These are phyloP conservation scores for Agelastica alni DNA, from an alignment of 2,888 invertebrate genomes.

Conservation along the genomic window DNA sequence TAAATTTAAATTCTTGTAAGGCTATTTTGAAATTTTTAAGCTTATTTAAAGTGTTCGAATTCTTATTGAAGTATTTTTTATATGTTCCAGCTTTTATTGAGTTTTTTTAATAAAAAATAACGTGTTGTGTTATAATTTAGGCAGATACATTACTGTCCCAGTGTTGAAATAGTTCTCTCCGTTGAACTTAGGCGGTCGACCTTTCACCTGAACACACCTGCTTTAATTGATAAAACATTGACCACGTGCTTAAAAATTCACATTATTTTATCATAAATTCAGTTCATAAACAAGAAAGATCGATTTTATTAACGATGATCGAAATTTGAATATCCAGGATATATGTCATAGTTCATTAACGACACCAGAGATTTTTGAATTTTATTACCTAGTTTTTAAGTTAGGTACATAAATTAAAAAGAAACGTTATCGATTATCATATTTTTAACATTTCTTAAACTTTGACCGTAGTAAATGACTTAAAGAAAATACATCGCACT, in stretches of 20 bases:
- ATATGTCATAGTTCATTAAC: constrained; percentile 16
- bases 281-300: constrained; percentile 29
- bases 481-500: no score
- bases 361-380: constrained; percentile 1
- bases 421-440: no score
- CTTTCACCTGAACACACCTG: constrained; percentile 48
- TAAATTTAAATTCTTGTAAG: no score
- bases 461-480: no score
- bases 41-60: no score
- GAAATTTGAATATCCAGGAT: constrained; percentile 16
- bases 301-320: constrained; percentile 34
- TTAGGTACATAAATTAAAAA: no score
- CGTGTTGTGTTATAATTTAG: no score
- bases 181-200: constrained; percentile 39
- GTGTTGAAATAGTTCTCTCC: constrained; percentile 35
- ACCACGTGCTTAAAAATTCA: constrained; percentile 46
- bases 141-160: constrained; percentile 10
- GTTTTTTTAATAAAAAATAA: no score
- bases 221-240: constrained; percentile 51
- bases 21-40: neutral
- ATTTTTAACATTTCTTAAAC: no score
- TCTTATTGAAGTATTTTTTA: no score
- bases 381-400: no score
- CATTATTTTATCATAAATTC: constrained; percentile 43
- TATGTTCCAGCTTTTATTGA: no score